Evolutionary conservation across 64 coral and sea anemone genomes (phyloP), one percentile per base, ranked within the genome.

Genomic region (Dendrophyllia cribrosa): DNA sequence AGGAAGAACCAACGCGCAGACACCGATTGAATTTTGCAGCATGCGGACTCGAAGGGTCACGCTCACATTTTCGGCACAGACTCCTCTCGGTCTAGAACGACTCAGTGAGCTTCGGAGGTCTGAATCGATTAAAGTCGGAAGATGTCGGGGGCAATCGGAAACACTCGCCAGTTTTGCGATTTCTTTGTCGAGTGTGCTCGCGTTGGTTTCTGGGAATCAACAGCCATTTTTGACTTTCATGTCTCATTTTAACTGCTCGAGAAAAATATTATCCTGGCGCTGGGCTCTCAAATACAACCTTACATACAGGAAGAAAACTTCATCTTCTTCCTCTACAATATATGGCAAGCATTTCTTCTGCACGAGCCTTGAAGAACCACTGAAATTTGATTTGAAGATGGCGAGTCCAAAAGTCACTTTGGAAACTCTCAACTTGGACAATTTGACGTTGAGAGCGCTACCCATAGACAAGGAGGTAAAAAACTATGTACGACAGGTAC

Each of bases 361-460:
- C 14, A 23, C 45, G 45, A 67, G 60, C 80, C 10, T 50, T 13
- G 62, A 84, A 51, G 24, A 51, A 66, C 6, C 22, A 66, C 21
- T 50, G 15, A 52, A 21, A n/a, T n/a, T n/a, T 47, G 74, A 74
- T 50, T 75, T 45, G 50, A 94, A 68, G 23, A 91, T 95, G 94
- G 88, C 94, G 55, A 94, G 52, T 55, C 6, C 6, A 55, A 55
- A 55, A 5, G 52, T 55, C 52, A 55, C 97, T 24, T 66, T 98
- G 34, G 97, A 98, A 71, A 94, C 88, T 48, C 81, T 98, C 55
- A 69, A 91, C 14, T 94, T 98, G 77, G 97, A 98, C 73, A 98
- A 98, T 67, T 75, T 93, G 59, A 94, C 64, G 0, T 72, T 98
- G 26, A 92, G 84, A 68, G 61, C 82, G 1, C 59, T 98, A 43